Evolutionary conservation across 2,888 invertebrate species (phyloP).

Genomic region (Lycocerus yunnanus): DNA sequence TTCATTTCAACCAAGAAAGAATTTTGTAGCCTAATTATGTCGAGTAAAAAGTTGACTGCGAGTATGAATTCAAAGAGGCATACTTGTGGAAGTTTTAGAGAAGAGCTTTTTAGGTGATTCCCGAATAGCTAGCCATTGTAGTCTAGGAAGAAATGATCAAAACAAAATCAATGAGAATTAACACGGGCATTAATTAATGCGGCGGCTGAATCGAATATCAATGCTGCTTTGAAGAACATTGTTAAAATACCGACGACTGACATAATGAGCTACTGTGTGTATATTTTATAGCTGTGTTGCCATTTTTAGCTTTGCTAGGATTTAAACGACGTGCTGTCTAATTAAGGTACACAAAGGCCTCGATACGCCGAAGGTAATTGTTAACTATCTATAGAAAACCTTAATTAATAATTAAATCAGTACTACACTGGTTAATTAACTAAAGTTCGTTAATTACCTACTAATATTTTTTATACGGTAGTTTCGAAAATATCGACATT

Average conservation of each 20-base stretch:
- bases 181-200: slow-evolving; percentile 42
- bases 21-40: not conserved
- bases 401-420: slow-evolving; percentile 54
- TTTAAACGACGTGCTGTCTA: slow-evolving; percentile 46
- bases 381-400: slow-evolving; percentile 51
- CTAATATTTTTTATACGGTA: slow-evolving; percentile 13
- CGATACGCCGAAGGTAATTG: slow-evolving; percentile 51
- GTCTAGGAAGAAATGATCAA: slow-evolving; percentile 26
- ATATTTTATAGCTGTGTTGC: slow-evolving; percentile 53
- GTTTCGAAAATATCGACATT: slow-evolving; percentile 13
- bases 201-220: slow-evolving; percentile 47
- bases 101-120: not conserved
- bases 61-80: not conserved
- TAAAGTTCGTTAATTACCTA: slow-evolving; percentile 44
- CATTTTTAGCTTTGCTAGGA: slow-evolving; percentile 51
- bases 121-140: slow-evolving; percentile 16
- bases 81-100: not conserved
- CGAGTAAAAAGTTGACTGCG: not conserved
- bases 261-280: slow-evolving; percentile 54
- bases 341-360: slow-evolving; percentile 50
- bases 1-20: not conserved
- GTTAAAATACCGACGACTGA: slow-evolving; percentile 50
- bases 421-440: slow-evolving; percentile 49
- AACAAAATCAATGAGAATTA: slow-evolving; percentile 32
- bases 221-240: slow-evolving; percentile 49